Base-by-base conservation (phyloP, 2,113 vertebrate species). In the Poicephalus meyeri region DNA sequence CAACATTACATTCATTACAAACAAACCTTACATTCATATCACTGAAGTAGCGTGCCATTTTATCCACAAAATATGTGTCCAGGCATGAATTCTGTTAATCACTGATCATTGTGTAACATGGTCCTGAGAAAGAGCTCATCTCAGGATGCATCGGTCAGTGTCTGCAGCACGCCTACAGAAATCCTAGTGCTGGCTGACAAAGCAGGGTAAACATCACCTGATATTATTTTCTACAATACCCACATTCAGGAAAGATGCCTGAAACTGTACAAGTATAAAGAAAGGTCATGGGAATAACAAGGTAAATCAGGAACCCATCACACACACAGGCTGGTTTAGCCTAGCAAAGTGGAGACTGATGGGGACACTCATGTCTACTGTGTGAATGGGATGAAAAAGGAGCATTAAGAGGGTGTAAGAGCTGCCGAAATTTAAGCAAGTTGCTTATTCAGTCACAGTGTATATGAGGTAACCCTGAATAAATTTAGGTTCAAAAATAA, bases 101-200 rank as follows among this genome's bases (percentile, higher is more conserved):
- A 29, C 28, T 49, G 29, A 35, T 55, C 37, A 53, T 26, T 10
- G 60, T 26, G 14, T 31, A 60, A 81, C 2, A 1, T 2, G 24
- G 29, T 56, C n/a, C 46, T 42, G 37, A 55, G 58, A 70, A 76
- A 44, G n/a, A 60, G 55, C 46, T 82, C 47, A 66, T 35, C 50
- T 76, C 41, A 17, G 70, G 50, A 46, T 79, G 55, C n/a, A 9
- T 23, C 0, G 0, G 8, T 18, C 7, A 26, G 2, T 16, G 10
- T 24, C 18, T 80, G 50, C 11, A 3, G 46, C 69, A 42, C 60
- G 65, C 53, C 84, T 58, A 26, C 60, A 70, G 55, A 55, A 85
- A 49, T 24, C 21, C 6, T 4, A 25, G 21, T 8, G 31, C 47
- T 28, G n/a, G 23, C 31, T 81, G 21, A 58, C 50, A 84, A 56